Evolutionary conservation across 2,888 invertebrate genomes (phyloP).

Genomic region (Melikaiella ostensackeni): DNA sequence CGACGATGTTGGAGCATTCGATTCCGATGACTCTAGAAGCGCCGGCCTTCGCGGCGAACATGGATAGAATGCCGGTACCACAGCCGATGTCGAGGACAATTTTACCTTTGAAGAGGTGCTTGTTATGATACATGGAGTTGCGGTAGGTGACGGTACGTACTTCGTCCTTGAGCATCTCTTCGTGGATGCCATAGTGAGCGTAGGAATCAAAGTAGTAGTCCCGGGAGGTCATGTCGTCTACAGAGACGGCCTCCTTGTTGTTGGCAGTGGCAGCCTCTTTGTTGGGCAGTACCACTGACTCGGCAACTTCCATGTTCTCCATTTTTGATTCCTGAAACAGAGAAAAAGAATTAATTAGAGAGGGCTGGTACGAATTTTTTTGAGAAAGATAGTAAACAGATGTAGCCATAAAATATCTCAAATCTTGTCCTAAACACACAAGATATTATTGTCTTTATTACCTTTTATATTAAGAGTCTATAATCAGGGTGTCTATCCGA

Average conservation of each 20-base stretch:
- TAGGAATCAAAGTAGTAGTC: slow-evolving; percentile 99
- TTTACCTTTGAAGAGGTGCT: slow-evolving; percentile 96
- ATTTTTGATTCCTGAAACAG: slow-evolving; percentile 73
- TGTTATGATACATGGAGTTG: slow-evolving; percentile 99
- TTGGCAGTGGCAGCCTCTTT: slow-evolving; percentile 68
- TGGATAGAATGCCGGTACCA: slow-evolving; percentile 98
- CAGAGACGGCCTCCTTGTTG: slow-evolving; percentile 80
- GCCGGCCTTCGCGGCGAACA: slow-evolving; percentile 99
- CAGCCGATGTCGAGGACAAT: slow-evolving; percentile 98
- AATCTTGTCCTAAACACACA: too few species aligned
- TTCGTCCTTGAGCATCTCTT: slow-evolving; percentile 99
- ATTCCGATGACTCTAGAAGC: slow-evolving; percentile 97
- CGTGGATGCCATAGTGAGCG: slow-evolving; percentile 99
- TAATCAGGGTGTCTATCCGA: too few species aligned
- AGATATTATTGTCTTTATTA: too few species aligned
- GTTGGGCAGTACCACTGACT: slow-evolving; percentile 72
- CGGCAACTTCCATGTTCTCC: slow-evolving; percentile 80
- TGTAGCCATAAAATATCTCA: too few species aligned
- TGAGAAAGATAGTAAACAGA: too few species aligned
- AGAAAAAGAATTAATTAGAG: not conserved
- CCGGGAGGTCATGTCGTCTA: slow-evolving; percentile 98
- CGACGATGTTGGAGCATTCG: slow-evolving; percentile 99
- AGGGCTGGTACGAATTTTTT: not conserved
- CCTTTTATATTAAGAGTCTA: too few species aligned
- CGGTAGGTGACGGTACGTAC: slow-evolving; percentile 98